Percentiles rank a stretch among this genome's conserved stretches.
These are phyloP conservation scores for Psix sp. DNA, from an alignment of 1,140 invertebrate genomes.

Conservation along the genomic window DNA sequence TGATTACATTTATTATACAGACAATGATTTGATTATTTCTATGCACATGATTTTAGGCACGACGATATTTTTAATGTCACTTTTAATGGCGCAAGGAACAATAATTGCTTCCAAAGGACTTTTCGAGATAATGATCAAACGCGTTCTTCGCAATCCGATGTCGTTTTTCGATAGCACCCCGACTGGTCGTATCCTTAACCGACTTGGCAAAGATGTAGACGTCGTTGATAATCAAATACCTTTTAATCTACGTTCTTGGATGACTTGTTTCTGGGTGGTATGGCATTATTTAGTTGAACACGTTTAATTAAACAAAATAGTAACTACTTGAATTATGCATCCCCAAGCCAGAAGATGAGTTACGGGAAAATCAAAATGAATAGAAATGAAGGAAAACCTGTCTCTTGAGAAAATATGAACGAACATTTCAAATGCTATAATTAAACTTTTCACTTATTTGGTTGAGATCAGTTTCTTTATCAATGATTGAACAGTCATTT, in stretches of 20 bases:
- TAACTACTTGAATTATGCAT: no score
- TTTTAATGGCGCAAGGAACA: slow-evolving; percentile 80
- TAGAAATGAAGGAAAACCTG: slow-evolving; percentile 45
- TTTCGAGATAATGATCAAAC: slow-evolving; percentile 80
- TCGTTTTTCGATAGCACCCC: slow-evolving; percentile 88
- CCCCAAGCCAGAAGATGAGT: slow-evolving; percentile 36
- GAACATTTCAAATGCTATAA: slow-evolving; percentile 26
- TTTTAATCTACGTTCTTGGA: slow-evolving; percentile 67
- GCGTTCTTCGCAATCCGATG: slow-evolving; percentile 82
- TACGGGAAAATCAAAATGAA: slow-evolving; percentile 31
- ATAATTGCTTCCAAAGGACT: slow-evolving; percentile 80
- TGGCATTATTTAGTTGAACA: slow-evolving; percentile 59
- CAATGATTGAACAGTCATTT: neutral
- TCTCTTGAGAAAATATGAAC: slow-evolving; percentile 39
- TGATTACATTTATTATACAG: neutral
- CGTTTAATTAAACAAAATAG: no score
- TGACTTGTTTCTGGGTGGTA: slow-evolving; percentile 77
- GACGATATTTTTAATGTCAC: slow-evolving; percentile 76
- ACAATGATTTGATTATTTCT: slow-evolving; percentile 32
- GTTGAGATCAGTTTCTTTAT: neutral
- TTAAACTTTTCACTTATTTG: slow-evolving; percentile 1
- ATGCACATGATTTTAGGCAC: slow-evolving; percentile 76
- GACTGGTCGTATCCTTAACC: slow-evolving; percentile 83
- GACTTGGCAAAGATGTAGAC: slow-evolving; percentile 85
- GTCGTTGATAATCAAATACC: slow-evolving; percentile 80